Evolutionary conservation across 2,797 vertebrate species (phyloP).

Genomic region (Spinus olivaceus): DNA sequence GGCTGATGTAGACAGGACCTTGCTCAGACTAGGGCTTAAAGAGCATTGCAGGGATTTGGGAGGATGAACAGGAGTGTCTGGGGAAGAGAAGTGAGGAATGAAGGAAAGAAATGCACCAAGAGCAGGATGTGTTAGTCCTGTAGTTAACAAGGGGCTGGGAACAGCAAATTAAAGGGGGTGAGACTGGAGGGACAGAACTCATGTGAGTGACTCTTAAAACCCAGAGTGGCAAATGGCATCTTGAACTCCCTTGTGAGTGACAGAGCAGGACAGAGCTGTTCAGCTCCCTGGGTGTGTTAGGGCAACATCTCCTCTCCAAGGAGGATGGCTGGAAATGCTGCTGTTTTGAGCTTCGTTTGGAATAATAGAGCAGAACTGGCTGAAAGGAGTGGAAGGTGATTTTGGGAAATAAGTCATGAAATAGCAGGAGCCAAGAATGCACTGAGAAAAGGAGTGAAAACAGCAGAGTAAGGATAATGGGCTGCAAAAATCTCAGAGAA

Average conservation of each 20-base stretch:
- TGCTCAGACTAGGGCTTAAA: background rate
- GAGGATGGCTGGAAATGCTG: background rate
- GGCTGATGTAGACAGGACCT: background rate
- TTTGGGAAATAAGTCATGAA: background rate
- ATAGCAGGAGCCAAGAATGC: background rate
- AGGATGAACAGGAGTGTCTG: background rate
- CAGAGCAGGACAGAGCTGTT: background rate
- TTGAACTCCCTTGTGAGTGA: rapidly evolving
- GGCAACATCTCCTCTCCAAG: background rate
- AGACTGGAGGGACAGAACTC: background rate
- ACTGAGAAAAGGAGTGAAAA: background rate
- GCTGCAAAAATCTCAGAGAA: background rate
- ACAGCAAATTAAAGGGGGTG: background rate
- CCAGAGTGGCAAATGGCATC: background rate
- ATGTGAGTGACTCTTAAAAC: background rate
- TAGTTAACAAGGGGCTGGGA: background rate
- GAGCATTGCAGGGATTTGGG: background rate
- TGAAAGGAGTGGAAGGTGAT: background rate
- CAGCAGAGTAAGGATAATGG: background rate
- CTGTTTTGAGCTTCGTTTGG: background rate
- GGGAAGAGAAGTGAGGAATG: background rate
- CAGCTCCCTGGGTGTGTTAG: background rate
- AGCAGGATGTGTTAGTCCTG: rapidly evolving
- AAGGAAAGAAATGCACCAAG: background rate
- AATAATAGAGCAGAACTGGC: background rate